phyloP scores from a whole-genome alignment of 2,888 invertebrate species.

The Harpalus rufipes region DNA sequence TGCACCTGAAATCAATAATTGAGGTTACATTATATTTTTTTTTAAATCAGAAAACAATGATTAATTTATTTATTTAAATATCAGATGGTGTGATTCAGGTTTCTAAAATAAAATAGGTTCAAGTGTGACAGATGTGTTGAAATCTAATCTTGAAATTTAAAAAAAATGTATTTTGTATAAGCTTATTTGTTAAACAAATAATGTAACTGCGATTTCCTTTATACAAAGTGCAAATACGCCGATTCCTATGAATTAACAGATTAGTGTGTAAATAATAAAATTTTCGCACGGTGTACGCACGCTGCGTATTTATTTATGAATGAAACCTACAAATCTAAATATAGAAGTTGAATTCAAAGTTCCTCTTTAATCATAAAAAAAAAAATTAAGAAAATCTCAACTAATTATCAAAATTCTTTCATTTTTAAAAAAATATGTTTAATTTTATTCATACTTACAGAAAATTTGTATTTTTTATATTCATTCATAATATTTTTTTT shows the following conservation, averaged over 20 bases:
- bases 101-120: background rate
- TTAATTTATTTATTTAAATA: background rate
- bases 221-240: slow-evolving; percentile 26
- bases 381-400: background rate
- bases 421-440: background rate
- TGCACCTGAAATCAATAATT: background rate
- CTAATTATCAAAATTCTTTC: background rate
- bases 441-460: background rate
- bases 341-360: slow-evolving; percentile 7
- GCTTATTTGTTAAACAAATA: slow-evolving; percentile 28
- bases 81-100: background rate
- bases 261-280: slow-evolving; percentile 47
- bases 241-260: slow-evolving; percentile 53
- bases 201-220: slow-evolving; percentile 17
- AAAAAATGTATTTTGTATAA: background rate
- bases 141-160: background rate
- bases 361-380: slow-evolving; percentile 16
- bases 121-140: background rate
- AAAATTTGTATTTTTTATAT: background rate
- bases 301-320: slow-evolving; percentile 41
- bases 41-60: too few species aligned
- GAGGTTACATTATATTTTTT: background rate
- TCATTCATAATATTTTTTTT: background rate
- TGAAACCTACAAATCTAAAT: slow-evolving; percentile 1
- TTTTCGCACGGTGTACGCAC: slow-evolving; percentile 42